Evolutionary conservation across 2,888 invertebrate genomes (phyloP).

Genomic region (Pristionchus fissidentatus): DNA sequence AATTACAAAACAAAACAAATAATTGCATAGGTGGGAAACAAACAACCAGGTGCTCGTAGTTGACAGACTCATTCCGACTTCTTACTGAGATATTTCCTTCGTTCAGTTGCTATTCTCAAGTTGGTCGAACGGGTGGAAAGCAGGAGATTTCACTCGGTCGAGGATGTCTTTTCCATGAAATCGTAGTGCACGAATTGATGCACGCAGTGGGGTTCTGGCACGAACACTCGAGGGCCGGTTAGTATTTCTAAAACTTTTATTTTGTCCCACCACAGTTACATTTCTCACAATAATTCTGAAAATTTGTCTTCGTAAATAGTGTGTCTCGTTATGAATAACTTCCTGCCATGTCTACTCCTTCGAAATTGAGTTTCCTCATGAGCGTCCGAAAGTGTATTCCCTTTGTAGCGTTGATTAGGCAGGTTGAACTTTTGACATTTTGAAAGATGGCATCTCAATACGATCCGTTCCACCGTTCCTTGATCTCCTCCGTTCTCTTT

Average conservation of each 20-base stretch:
- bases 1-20: no score
- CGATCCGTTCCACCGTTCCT: no score
- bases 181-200: conserved; percentile 74
- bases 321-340: no score
- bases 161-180: conserved; percentile 75
- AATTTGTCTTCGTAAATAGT: no score
- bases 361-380: no score
- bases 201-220: conserved; percentile 74
- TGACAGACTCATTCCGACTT: no score
- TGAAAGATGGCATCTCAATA: no score
- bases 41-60: no score
- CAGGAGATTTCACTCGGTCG: conserved; percentile 71
- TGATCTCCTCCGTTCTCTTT: conserved; percentile 7
- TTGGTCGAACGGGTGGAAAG: conserved; percentile 72
- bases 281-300: not conserved
- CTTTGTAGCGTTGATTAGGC: no score
- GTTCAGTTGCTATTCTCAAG: conserved; percentile 75
- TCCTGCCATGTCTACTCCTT: no score
- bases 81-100: not conserved
- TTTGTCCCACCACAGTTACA: not conserved
- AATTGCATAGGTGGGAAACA: not conserved
- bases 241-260: not conserved
- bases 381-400: no score
- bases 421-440: no score
- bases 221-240: conserved; percentile 73